Conservation (phyloP, 2,113 vertebrate genomes). For the Eulacestoma nigropectus region DNA sequence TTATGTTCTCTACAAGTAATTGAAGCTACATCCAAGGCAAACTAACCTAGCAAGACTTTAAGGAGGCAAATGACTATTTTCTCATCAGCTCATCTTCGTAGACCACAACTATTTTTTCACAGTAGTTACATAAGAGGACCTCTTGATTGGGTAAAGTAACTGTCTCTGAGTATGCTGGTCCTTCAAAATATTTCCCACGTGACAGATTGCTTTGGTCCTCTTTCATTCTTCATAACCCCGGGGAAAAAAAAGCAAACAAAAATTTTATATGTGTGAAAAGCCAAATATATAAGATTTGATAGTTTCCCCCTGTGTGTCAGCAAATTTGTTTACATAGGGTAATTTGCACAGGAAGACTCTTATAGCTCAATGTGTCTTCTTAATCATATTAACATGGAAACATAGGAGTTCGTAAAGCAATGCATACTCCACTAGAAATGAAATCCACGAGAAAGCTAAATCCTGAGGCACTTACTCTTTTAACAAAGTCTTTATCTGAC, state of each 20-base stretch:
- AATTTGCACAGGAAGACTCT: neutral
- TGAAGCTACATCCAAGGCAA: neutral
- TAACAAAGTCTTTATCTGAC: constrained; percentile 24
- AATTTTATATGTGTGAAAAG: neutral
- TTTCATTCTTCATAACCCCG: neutral
- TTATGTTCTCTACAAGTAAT: neutral
- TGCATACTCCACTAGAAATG: neutral
- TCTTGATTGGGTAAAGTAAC: neutral
- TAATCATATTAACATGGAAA: constrained; percentile 28
- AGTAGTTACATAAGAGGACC: neutral
- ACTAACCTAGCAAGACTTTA: neutral
- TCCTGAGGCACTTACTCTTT: constrained; percentile 6
- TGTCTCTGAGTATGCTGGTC: neutral
- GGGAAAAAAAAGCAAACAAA: neutral
- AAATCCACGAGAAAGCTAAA: constrained; percentile 26
- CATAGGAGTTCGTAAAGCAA: neutral
- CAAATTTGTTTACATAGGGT: neutral
- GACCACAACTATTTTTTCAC: neutral
- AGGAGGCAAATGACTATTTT: neutral
- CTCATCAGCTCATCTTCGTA: neutral
- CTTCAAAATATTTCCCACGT: neutral
- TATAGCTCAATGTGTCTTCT: neutral
- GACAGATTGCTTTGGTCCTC: neutral
- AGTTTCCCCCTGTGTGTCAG: neutral
- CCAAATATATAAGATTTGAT: neutral